Base-by-base conservation (phyloP, 1,140 invertebrate genomes). In the Bombus vancouverensis region DNA sequence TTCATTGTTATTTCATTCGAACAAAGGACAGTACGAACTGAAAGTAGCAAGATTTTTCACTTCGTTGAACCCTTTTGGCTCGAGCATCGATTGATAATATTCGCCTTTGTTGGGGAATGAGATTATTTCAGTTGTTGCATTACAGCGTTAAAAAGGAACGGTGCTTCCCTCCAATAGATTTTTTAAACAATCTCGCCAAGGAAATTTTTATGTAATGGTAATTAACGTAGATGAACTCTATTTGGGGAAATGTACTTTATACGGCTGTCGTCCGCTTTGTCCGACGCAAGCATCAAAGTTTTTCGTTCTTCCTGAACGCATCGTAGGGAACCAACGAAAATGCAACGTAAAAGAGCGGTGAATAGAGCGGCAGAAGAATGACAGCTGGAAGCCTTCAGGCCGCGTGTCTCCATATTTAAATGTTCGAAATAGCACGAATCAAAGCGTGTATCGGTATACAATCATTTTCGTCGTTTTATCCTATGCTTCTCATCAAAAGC, bases 221-320 rank as follows among this genome's bases (percentile, higher is more conserved):
- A 37, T 65, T 82, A 82, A 82, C 34, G 71, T 32, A 5, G 25
- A 22, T 39, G 53, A 32, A 39, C 13, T 73, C n/a, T 44, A 71
- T 62, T 71, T 15, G n/a, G 10, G 13, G n/a, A 12, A 47, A 9
- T 37, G 72, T 66, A 47, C 72, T 82, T 66, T 82, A 62, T 74
- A 47, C 80, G 53, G 28, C 10, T 25, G 39, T 62, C 10, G 59
- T 13, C 28, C 18, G 32, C 72, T 66, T 82, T 82, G 81, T 47
- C 32, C 32, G 37, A 72, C 37, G n/a, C 34, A 70, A 37, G n/a
- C 39, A 12, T 81, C 70, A 73, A 62, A 75, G 32, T 75, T 66
- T 75, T 75, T 75, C 72, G 59, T 75, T 39, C 81, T 70, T 68
- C 10, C 42, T 6, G 2, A 22, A 22, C 12, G 13, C 8, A 37